phyloP scores from a whole-genome alignment of 2,797 vertebrate species.

The Threskiornis aethiopicus region DNA sequence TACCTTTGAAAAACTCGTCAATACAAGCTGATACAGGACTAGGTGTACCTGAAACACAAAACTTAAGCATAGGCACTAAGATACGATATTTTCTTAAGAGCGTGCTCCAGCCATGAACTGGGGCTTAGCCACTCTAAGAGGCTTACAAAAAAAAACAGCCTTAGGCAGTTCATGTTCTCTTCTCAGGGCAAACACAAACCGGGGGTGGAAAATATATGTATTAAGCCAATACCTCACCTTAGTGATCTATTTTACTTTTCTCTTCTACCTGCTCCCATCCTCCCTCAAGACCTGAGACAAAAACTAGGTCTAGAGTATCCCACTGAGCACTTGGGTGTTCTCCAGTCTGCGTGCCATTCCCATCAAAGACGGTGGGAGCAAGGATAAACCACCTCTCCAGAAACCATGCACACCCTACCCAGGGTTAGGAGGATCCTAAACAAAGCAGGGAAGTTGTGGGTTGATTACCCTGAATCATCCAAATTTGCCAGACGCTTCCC shows the following conservation, averaged over 20 bases:
- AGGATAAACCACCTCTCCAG: neutral
- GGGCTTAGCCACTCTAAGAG: neutral
- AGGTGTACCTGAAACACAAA: neutral
- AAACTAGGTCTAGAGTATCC: neutral
- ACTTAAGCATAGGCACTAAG: neutral
- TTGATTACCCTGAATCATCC: neutral
- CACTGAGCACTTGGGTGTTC: neutral
- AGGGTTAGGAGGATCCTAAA: neutral
- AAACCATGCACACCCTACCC: accelerated
- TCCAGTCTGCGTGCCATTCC: neutral
- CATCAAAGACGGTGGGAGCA: accelerated
- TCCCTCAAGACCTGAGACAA: neutral
- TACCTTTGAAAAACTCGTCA: neutral
- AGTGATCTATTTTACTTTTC: neutral
- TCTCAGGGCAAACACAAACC: neutral
- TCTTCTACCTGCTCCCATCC: neutral
- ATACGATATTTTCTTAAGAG: neutral
- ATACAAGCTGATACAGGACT: neutral
- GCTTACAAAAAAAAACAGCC: neutral
- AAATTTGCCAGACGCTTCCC: neutral
- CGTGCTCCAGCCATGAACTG: neutral
- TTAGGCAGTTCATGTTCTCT: neutral
- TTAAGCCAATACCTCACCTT: neutral
- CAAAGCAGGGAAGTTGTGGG: neutral
- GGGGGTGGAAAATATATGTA: neutral